Conservation (phyloP, 2,797 vertebrate genomes). For the Emydoidea blandingii region DNA sequence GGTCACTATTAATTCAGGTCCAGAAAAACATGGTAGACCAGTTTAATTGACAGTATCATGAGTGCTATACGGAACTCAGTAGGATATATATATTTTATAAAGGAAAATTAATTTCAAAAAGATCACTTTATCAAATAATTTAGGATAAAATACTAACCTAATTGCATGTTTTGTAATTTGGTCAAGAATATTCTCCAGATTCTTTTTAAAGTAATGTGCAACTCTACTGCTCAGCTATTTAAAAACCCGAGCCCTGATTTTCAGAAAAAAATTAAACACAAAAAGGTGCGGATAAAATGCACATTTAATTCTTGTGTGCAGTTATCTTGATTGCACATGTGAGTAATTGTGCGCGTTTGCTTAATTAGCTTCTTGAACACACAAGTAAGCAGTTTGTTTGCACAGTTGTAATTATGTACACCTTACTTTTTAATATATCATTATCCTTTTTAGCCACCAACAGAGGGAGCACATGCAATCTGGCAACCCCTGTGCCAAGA, state of each 20-base stretch:
- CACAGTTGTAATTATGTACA: fast-evolving
- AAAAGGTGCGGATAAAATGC: fast-evolving
- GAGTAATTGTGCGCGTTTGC: fast-evolving
- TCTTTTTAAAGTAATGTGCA: not conserved
- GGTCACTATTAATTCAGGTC: constrained; percentile 70
- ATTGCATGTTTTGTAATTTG: not conserved
- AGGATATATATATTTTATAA: not conserved
- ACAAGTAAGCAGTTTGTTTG: not conserved
- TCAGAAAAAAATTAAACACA: fast-evolving
- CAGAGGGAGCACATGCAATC: not conserved
- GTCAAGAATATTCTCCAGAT: not conserved
- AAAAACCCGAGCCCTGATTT: not conserved
- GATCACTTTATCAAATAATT: not conserved
- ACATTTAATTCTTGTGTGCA: fast-evolving
- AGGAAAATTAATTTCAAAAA: not conserved
- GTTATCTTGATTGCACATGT: fast-evolving
- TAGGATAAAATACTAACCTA: not conserved
- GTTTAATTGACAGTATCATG: not conserved
- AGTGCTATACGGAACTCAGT: not conserved
- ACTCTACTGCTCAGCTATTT: not conserved
- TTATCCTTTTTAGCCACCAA: not conserved
- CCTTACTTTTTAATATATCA: fast-evolving
- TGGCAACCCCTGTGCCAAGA: not conserved
- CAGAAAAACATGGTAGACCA: not conserved
- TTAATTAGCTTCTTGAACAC: fast-evolving